A percentile compares a stretch with the other conserved stretches of the same genome.
These are phyloP conservation scores for Aratinga solstitialis DNA, from an alignment of 2,797 vertebrate genomes.

Conservation along the genomic window DNA sequence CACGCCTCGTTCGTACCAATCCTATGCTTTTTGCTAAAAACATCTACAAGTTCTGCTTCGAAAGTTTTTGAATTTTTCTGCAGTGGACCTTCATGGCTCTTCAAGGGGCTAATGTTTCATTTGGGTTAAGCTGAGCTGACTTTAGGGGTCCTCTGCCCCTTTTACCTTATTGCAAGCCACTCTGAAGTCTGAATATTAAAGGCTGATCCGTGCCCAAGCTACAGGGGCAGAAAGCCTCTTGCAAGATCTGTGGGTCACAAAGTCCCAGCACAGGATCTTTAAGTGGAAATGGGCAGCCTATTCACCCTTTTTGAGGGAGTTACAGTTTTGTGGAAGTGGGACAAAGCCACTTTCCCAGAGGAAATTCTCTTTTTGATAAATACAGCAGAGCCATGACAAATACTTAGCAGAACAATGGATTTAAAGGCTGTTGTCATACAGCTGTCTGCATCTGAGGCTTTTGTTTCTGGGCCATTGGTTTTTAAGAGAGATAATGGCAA, in stretches of 20 bases:
- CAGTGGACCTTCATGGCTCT: not conserved
- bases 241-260: not conserved
- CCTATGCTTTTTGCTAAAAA: not conserved
- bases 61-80: not conserved
- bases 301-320: not conserved
- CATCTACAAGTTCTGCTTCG: not conserved
- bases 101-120: not conserved
- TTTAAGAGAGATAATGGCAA: slow-evolving; percentile 54
- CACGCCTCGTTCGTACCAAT: not conserved
- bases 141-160: not conserved
- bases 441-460: slow-evolving; percentile 32
- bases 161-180: not conserved
- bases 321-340: not conserved
- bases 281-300: fast-evolving
- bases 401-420: not conserved
- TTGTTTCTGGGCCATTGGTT: slow-evolving; percentile 6
- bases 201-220: not conserved
- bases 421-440: slow-evolving; percentile 45
- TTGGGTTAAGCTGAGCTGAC: not conserved
- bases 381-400: not conserved
- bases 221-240: not conserved
- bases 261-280: not conserved
- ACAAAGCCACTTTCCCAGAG: not conserved
- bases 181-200: not conserved
- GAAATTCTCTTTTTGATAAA: slow-evolving; percentile 1